Evolutionary conservation across 2,888 invertebrate genomes (phyloP).

Genomic region (Cepaea hortensis): DNA sequence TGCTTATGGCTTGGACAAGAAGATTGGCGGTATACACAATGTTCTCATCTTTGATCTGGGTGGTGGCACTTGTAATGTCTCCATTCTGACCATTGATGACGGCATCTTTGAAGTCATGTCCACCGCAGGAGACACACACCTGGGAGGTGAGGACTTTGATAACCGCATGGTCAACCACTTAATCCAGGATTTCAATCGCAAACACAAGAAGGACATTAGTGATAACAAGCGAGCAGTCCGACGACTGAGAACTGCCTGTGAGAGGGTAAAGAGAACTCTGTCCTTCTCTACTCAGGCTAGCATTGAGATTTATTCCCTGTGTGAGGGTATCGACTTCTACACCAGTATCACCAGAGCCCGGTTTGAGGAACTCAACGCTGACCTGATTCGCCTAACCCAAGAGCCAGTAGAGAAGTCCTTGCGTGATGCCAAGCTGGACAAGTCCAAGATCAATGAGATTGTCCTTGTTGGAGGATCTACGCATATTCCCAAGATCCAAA

Average conservation of each 20-base stretch:
- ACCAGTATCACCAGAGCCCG: slow-evolving; percentile 88
- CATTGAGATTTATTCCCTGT: slow-evolving; percentile 96
- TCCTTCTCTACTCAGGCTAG: slow-evolving; percentile 66
- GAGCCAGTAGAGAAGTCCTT: slow-evolving; percentile 95
- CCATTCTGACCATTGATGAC: too few species aligned
- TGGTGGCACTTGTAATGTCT: too few species aligned
- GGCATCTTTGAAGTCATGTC: too few species aligned
- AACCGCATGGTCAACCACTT: slow-evolving; percentile 58
- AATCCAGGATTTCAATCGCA: slow-evolving; percentile 78
- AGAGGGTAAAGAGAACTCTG: neutral
- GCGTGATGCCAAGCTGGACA: slow-evolving; percentile 75
- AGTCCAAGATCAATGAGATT: slow-evolving; percentile 86
- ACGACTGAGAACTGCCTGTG: too few species aligned
- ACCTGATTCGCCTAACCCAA: slow-evolving; percentile 88
- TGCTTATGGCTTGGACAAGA: slow-evolving; percentile 79
- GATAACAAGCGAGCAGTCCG: too few species aligned
- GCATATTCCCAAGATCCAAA: slow-evolving; percentile 79
- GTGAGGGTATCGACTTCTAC: slow-evolving; percentile 77
- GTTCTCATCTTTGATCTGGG: slow-evolving; percentile 78
- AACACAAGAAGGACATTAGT: slow-evolving; percentile 70
- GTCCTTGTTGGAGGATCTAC: slow-evolving; percentile 92
- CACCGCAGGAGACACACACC: too few species aligned
- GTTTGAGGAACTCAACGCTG: too few species aligned
- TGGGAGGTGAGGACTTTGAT: too few species aligned
- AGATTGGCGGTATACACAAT: slow-evolving; percentile 78